Evolutionary conservation across 2,113 vertebrate genomes (phyloP), one percentile per base, ranked within the genome.

Genomic region (Parotia lawesii): DNA sequence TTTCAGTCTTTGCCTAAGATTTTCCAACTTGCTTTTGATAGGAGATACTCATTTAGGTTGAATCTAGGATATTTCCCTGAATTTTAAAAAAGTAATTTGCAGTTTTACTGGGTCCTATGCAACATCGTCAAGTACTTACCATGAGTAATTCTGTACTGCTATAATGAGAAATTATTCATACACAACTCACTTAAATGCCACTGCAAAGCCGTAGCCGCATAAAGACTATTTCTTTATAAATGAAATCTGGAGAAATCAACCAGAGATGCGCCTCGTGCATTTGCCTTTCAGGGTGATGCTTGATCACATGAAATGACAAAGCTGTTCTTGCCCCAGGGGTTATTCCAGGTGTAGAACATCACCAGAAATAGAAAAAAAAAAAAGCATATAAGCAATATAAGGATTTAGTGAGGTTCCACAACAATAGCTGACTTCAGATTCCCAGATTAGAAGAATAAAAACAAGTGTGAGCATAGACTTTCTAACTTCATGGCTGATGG

Each of bases 1-100:
- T 88, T 40, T 62, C 65, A 87, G 35, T 12, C 80, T 87, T 96
- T 76, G 82, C 82, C 60, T 84, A 71, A 81, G 65, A 40, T 95
- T 93, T 97, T 76, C 67, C 24, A 87, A 47, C 53, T 84, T 95
- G 13, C 27, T 85, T 77, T 85, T 85, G 16, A 47, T 51, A 40
- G 42, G 42, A 69, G 37, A 56, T 84, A 29, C 47, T 54, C 11
- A 12, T 62, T 76, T 54, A 79, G 23, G 40, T 58, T 73, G 72
- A 79, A 56, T 69, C 28, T 60, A 21, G 33, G 28, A 13, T 72
- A 38, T 69, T 74, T 84, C 33, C 25, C 62, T 82, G 66, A 75
- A 76, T 73, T 93, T 45, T 61, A 69, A 25, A 82, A 61, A 51
- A n/a, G 19, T 42, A 8, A 50, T 47, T 76, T 89, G 35, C 15